Evolutionary conservation across 2,888 invertebrate species (phyloP), one percentile per base, ranked within the genome.

Genomic region (Ischnus inquisitorius): DNA sequence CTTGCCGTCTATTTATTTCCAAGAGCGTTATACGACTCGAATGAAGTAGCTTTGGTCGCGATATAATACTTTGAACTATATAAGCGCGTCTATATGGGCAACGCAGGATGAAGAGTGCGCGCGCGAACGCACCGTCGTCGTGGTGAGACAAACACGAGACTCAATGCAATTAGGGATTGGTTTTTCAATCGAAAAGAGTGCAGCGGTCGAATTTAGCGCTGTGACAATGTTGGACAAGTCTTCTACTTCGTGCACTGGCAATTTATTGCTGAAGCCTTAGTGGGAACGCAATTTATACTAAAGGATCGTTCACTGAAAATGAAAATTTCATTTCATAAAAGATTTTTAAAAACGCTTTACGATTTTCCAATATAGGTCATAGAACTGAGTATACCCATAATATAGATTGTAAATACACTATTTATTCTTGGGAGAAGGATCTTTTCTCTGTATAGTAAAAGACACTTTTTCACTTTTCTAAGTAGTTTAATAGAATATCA

Each of bases 171-270:
- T 79, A 83, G 76, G 62, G 71, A 67, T 79, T 67, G 51, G 48
- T 57, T 71, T 83, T 79, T 83, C 79, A 79, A 83, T 83, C 79
- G 71, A 60, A 71, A 67, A 79, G 46, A 83, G 83, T 83, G 83
- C 71, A 54, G 39, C 68, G 62, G 39, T 22, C 43, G 57, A 43
- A 57, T 43, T 28, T 60, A 16, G 28, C 14, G 57, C 28, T 60
- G 34, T 25, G 60, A 16, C 25, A 28, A 43, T n/a, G 25, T 41
- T 41, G 43, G 25, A 25, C 41, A 57, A 22, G 12, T 5, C 39
- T 22, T 41, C n/a, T 39, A 43, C 46, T 51, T 12, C 51, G 28
- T 28, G 6, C 25, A 39, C 51, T 69, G 25, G 68, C 39, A 4
- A 19, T 12, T 25, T 12, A 22, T 22, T 12, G 10, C 57, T 25